Evolutionary conservation across 2,113 vertebrate species (phyloP).

Genomic region (Mesembrinibis cayennensis): DNA sequence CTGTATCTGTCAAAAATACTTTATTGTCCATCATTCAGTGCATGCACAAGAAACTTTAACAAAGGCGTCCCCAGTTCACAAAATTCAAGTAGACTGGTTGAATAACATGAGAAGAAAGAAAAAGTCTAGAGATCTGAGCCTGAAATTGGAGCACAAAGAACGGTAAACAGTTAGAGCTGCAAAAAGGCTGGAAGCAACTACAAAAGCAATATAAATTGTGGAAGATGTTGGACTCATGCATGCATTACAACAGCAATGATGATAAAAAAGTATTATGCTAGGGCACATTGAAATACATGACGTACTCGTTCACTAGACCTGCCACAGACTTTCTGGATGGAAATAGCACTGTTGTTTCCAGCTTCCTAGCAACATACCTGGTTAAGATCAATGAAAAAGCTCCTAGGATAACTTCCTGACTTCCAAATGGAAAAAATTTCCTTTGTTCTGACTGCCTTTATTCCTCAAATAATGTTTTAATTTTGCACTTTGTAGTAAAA

Average conservation of each 20-base stretch:
- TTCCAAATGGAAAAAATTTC: neutral
- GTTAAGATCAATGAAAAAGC: neutral
- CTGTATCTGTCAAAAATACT: neutral
- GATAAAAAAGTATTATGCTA: neutral
- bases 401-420: neutral
- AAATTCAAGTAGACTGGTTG: neutral
- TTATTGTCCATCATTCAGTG: neutral
- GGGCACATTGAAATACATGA: neutral
- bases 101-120: neutral
- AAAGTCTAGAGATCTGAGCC: neutral
- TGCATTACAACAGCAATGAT: neutral
- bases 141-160: neutral
- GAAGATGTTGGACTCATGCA: neutral
- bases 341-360: neutral
- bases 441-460: neutral
- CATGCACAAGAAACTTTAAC: neutral
- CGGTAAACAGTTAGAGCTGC: neutral
- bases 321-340: neutral
- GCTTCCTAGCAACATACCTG: neutral
- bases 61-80: neutral
- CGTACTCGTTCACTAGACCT: rapidly evolving
- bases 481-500: neutral
- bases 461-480: neutral
- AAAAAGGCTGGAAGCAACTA: neutral
- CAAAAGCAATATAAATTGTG: neutral